Conservation (phyloP, 2,888 invertebrate species). For the Drosophila aldrichi region DNA sequence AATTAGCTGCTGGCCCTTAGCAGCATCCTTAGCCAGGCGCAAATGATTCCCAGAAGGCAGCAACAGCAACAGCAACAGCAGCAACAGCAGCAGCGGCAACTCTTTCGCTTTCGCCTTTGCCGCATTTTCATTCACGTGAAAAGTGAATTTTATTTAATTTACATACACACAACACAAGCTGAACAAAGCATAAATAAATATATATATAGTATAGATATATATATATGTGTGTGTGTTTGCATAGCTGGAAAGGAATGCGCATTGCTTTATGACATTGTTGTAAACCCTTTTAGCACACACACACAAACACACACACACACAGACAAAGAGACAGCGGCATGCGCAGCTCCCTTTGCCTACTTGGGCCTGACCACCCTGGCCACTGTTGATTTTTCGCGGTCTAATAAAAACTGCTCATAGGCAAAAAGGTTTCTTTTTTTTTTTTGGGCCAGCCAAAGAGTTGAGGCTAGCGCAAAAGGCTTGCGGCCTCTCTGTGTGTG, state of each 20-base stretch:
- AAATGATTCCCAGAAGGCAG: conserved; percentile 77
- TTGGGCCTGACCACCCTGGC: conserved; percentile 63
- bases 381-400: conserved; percentile 79
- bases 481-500: not conserved
- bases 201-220: not conserved
- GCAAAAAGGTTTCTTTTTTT: conserved; percentile 39
- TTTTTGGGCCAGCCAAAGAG: conserved; percentile 61
- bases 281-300: conserved; percentile 73
- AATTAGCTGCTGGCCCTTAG: conserved; percentile 56
- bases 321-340: conserved; percentile 1
- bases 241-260: conserved; percentile 58
- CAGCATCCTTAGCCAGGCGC: conserved; percentile 56
- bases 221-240: not conserved
- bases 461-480: conserved; percentile 48
- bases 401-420: conserved; percentile 69
- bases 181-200: conserved; percentile 17
- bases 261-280: conserved; percentile 73
- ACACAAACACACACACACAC: too few species aligned
- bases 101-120: conserved; percentile 47
- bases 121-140: conserved; percentile 69
- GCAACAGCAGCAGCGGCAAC: conserved; percentile 25
- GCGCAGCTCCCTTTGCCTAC: conserved; percentile 36
- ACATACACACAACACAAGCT: conserved; percentile 43
- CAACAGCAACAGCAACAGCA: conserved; percentile 21
- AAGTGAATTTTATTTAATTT: conserved; percentile 62